These are phyloP conservation scores for Microhierax caerulescens DNA, from an alignment of 2,797 vertebrate species.

Conservation along the genomic window DNA sequence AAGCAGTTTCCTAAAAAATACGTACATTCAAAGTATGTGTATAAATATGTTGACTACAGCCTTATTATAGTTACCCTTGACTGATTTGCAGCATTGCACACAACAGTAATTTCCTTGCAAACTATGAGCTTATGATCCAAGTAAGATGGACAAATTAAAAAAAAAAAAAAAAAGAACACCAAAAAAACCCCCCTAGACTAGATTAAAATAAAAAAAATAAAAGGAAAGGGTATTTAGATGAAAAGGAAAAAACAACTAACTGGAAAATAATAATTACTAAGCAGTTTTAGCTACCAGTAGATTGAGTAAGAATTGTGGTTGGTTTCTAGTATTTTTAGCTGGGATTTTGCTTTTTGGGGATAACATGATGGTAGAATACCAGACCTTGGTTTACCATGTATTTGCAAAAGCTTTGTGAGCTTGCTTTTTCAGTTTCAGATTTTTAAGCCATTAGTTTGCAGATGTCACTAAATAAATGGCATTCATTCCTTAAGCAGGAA, in stretches of 20 bases:
- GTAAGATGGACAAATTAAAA: not conserved
- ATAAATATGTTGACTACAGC: not conserved
- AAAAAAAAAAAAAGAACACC: no score
- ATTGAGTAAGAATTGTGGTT: not conserved
- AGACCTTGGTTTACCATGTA: not conserved
- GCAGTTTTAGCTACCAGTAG: not conserved
- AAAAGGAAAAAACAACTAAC: rapidly evolving
- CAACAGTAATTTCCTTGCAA: not conserved
- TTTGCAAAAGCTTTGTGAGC: conserved; percentile 65
- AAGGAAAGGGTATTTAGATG: not conserved
- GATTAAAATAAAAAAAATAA: no score
- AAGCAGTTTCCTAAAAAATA: not conserved
- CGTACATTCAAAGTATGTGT: rapidly evolving
- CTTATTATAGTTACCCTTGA: rapidly evolving
- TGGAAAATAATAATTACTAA: not conserved
- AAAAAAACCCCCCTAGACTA: rapidly evolving
- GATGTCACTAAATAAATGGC: conserved; percentile 83
- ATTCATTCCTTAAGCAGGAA: conserved; percentile 82
- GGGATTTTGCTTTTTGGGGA: not conserved
- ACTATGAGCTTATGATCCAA: not conserved
- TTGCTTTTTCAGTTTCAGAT: conserved; percentile 65
- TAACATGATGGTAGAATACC: not conserved
- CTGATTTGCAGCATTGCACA: rapidly evolving
- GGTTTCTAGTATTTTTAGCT: not conserved
- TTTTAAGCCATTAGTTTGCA: conserved; percentile 77